Evolutionary conservation across 2,113 vertebrate genomes (phyloP).

Genomic region (Gopherus evgoodei): DNA sequence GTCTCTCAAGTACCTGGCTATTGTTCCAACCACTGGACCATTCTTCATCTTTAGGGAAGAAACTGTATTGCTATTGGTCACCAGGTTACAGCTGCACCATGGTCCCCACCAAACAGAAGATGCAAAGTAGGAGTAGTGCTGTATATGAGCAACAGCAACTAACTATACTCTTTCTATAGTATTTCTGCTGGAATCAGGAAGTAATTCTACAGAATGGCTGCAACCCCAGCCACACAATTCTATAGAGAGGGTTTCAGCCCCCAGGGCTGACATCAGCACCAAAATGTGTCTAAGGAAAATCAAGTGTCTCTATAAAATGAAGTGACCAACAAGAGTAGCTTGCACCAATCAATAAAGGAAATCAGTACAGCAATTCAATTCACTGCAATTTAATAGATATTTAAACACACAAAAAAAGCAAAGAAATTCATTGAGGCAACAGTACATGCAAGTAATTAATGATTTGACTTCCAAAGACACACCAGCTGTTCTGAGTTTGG

Average conservation of each 20-base stretch:
- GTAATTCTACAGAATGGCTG: background rate
- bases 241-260: background rate
- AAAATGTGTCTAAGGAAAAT: background rate
- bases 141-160: background rate
- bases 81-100: background rate
- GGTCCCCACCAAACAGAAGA: background rate
- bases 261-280: background rate
- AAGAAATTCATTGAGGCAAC: background rate
- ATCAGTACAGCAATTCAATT: slow-evolving; percentile 44
- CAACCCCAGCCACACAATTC: background rate
- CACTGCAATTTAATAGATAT: slow-evolving; percentile 43
- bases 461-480: background rate
- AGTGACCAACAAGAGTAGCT: background rate
- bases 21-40: background rate
- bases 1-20: background rate
- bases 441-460: background rate
- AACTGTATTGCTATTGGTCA: background rate
- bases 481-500: slow-evolving; percentile 16
- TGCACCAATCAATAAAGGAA: slow-evolving; percentile 38
- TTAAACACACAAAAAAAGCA: background rate
- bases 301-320: background rate
- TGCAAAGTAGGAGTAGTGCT: background rate
- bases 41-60: background rate
- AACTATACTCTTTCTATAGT: background rate
- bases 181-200: background rate